Evolutionary conservation across 2,113 vertebrate genomes (phyloP).

Genomic region (Coreoperca whiteheadi): DNA sequence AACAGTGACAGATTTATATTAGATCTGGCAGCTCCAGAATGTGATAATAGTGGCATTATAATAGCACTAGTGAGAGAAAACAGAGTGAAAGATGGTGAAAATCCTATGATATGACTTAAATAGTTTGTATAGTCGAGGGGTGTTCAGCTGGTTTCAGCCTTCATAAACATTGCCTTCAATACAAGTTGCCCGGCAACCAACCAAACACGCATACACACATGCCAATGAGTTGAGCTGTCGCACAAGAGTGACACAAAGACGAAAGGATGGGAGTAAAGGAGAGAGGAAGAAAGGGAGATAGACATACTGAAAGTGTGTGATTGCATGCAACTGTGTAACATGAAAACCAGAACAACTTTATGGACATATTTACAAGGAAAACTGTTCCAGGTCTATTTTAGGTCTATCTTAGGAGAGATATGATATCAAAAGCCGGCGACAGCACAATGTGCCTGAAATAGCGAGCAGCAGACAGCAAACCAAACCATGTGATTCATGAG

Average conservation of each 20-base stretch:
- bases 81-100: not conserved
- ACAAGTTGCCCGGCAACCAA: conserved; percentile 68
- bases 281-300: not conserved
- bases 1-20: not conserved
- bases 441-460: conserved; percentile 54
- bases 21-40: not conserved
- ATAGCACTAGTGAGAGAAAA: not conserved
- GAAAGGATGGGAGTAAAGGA: conserved; percentile 5
- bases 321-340: conserved; percentile 38
- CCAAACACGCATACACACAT: conserved; percentile 75
- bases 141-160: conserved; percentile 50
- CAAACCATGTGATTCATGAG: conserved; percentile 29
- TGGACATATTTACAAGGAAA: conserved; percentile 3
- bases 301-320: conserved; percentile 9
- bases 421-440: conserved; percentile 40
- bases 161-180: conserved; percentile 42
- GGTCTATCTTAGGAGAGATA: conserved; percentile 37
- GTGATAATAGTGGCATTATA: not conserved
- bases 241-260: conserved; percentile 32
- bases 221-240: conserved; percentile 58
- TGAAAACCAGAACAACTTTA: conserved; percentile 27
- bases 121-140: conserved; percentile 17
- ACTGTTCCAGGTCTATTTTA: conserved; percentile 34
- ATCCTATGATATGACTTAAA: conserved; percentile 2
- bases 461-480: conserved; percentile 27